phyloP scores from a whole-genome alignment of 2,113 vertebrate genomes.

The Macquaria ambigua region DNA sequence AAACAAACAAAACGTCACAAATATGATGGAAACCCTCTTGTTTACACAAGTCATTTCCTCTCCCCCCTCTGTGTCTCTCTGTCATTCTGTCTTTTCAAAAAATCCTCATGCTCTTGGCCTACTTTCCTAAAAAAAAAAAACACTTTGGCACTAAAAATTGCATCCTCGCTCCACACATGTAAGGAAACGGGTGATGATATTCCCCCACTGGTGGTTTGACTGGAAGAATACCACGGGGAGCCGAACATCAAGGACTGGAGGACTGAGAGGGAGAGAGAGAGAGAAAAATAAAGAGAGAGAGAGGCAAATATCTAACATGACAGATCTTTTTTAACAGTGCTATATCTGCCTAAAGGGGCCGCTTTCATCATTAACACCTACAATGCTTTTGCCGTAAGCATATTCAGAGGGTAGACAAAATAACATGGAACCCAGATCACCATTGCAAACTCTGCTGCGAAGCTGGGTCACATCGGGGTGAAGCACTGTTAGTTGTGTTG shows the following conservation, averaged over 20 bases:
- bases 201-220: slow-evolving; percentile 60
- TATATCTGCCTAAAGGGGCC: slow-evolving; percentile 51
- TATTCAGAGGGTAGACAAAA: slow-evolving; percentile 10
- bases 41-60: slow-evolving; percentile 57
- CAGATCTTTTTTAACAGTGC: slow-evolving; percentile 37
- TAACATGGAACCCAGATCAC: not conserved
- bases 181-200: slow-evolving; percentile 71
- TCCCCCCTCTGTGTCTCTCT: slow-evolving; percentile 46
- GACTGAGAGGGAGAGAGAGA: slow-evolving; percentile 44
- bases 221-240: slow-evolving; percentile 62
- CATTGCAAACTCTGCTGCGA: not conserved
- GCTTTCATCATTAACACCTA: slow-evolving; percentile 67
- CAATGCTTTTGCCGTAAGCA: slow-evolving; percentile 33
- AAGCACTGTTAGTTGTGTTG: not conserved
- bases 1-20: slow-evolving; percentile 64
- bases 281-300: slow-evolving; percentile 22
- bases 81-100: slow-evolving; percentile 61
- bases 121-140: slow-evolving; percentile 69
- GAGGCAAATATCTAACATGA: slow-evolving; percentile 55
- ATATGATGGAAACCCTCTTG: slow-evolving; percentile 67
- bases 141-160: slow-evolving; percentile 66
- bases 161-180: slow-evolving; percentile 67
- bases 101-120: slow-evolving; percentile 73
- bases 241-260: slow-evolving; percentile 64
- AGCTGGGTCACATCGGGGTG: slow-evolving; percentile 16